These are phyloP conservation scores for Cyprinodon brontotheroides DNA, from an alignment of 2,113 vertebrate species.

Conservation along the genomic window DNA sequence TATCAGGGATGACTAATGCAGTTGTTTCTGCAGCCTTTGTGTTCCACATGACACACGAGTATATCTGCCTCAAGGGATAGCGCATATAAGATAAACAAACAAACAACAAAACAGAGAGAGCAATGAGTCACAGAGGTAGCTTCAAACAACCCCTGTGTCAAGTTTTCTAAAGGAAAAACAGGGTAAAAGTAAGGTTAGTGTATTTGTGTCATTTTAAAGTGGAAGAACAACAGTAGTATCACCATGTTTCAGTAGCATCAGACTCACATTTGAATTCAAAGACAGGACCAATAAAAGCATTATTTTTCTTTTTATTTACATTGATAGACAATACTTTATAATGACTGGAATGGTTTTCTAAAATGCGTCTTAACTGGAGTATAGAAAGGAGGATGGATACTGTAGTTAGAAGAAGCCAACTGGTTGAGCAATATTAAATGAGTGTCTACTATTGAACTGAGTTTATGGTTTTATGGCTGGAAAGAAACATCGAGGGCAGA, in stretches of 20 bases:
- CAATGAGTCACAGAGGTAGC: neutral
- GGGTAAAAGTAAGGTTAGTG: neutral
- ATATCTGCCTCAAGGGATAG: neutral
- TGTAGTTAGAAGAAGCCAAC: no score
- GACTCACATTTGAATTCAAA: no score
- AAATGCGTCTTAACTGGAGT: no score
- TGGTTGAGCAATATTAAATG: no score
- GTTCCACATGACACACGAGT: constrained; percentile 17
- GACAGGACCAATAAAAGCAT: no score
- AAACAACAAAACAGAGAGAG: neutral
- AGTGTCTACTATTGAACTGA: no score
- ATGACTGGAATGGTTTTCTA: no score
- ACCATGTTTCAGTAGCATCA: neutral
- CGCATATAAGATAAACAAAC: constrained; percentile 16
- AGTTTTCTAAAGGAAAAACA: neutral
- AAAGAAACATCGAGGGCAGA: no score
- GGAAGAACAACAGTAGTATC: neutral
- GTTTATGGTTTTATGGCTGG: no score
- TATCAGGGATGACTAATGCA: constrained; percentile 42
- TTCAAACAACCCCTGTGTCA: constrained; percentile 8
- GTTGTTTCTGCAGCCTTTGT: constrained; percentile 25
- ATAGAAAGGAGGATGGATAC: no score
- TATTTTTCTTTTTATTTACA: no score
- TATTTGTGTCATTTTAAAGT: neutral
- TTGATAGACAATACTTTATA: no score